Evolutionary conservation across 2,888 invertebrate genomes (phyloP).

Genomic region (Lamellibrachia columna): DNA sequence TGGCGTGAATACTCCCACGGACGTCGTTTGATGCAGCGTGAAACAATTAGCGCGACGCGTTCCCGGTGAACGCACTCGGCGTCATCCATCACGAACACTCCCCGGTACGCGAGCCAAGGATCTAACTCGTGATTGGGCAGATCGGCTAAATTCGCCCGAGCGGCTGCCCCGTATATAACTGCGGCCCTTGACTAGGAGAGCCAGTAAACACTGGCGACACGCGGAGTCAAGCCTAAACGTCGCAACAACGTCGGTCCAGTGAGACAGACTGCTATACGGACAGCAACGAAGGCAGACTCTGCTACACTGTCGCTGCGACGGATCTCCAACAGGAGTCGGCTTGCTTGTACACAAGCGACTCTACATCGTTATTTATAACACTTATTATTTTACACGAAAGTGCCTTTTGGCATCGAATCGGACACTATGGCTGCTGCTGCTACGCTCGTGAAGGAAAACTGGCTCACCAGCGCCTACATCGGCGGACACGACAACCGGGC

Average conservation of each 20-base stretch:
- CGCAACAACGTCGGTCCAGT: neutral
- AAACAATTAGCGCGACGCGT: neutral
- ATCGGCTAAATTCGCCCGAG: neutral
- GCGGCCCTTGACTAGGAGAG: neutral
- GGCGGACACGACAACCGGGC: constrained; percentile 6
- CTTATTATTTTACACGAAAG: neutral
- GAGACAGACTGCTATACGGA: neutral
- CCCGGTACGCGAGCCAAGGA: neutral
- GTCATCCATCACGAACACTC: neutral
- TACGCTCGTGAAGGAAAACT: neutral
- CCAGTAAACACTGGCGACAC: neutral
- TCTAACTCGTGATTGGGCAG: neutral
- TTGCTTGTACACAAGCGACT: constrained; percentile 4
- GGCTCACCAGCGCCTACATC: neutral
- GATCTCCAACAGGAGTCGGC: neutral
- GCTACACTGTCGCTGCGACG: neutral
- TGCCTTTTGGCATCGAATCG: neutral
- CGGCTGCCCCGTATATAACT: neutral
- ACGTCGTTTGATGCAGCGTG: neutral
- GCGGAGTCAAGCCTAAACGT: neutral
- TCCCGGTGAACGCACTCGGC: neutral
- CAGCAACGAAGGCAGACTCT: neutral
- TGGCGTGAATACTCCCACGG: neutral
- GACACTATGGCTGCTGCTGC: neutral
- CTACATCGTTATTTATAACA: neutral